These are phyloP conservation scores for Mustela lutreola DNA, from an alignment of 2,113 vertebrate species.

Conservation along the genomic window DNA sequence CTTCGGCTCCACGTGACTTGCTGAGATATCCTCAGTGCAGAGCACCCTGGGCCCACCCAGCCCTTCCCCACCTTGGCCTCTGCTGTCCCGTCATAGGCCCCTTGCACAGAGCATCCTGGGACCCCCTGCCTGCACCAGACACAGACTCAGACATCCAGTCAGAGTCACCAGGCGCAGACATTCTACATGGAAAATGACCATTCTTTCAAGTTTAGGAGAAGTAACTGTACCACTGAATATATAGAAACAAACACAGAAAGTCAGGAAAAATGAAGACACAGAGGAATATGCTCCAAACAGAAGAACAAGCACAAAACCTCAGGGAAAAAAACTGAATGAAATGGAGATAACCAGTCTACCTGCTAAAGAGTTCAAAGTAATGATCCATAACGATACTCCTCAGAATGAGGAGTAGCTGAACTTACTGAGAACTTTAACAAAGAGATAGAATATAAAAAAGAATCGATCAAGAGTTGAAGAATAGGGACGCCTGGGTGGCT, in stretches of 20 bases:
- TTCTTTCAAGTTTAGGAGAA: background rate
- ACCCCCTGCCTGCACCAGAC: background rate
- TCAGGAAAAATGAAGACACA: background rate
- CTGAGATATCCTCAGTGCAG: background rate
- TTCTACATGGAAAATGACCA: background rate
- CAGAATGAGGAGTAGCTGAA: background rate
- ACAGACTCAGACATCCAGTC: background rate
- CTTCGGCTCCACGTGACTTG: background rate
- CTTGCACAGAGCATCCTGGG: background rate
- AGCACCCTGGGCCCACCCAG: background rate
- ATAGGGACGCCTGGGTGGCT: background rate
- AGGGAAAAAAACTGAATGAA: background rate
- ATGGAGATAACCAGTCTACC: background rate
- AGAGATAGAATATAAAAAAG: background rate
- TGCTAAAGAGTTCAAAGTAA: background rate
- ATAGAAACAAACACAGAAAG: background rate
- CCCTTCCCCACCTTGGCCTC: background rate
- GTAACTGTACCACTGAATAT: background rate
- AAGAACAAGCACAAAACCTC: background rate
- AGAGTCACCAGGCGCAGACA: background rate
- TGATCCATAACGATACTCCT: background rate
- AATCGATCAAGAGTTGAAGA: background rate
- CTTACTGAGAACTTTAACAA: background rate
- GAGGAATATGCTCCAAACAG: background rate
- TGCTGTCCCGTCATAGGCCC: background rate